A percentile compares a stretch with the other conserved stretches of the same genome.
These are phyloP conservation scores for Asobara japonica DNA, from an alignment of 1,140 invertebrate species.

Conservation along the genomic window DNA sequence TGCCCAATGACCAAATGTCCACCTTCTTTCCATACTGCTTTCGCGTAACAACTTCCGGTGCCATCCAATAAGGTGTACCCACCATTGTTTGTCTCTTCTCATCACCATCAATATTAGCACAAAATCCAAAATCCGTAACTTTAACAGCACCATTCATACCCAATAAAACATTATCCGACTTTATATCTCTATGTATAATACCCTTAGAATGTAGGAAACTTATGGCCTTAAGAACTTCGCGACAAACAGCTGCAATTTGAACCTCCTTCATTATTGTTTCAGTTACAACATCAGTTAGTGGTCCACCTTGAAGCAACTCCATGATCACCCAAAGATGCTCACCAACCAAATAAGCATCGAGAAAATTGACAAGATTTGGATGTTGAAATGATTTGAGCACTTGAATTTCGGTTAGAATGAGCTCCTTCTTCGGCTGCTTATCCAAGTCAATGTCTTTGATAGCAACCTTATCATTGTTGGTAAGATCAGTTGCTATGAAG, in stretches of 20 bases:
- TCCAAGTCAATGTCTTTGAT: slow-evolving; percentile 96
- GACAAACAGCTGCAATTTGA: slow-evolving; percentile 95
- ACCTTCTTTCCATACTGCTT: slow-evolving; percentile 91
- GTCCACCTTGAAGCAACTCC: slow-evolving; percentile 95
- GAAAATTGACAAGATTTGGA: slow-evolving; percentile 96
- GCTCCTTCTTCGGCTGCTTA: slow-evolving; percentile 93
- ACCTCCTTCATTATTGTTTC: slow-evolving; percentile 98
- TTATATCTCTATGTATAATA: slow-evolving; percentile 94
- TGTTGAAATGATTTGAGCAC: slow-evolving; percentile 94
- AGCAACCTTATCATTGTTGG: slow-evolving; percentile 83
- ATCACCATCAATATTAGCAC: slow-evolving; percentile 88
- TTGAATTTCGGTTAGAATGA: slow-evolving; percentile 95
- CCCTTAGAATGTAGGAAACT: slow-evolving; percentile 91
- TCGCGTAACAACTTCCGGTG: slow-evolving; percentile 88
- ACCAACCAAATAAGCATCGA: slow-evolving; percentile 89
- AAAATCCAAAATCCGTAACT: slow-evolving; percentile 98
- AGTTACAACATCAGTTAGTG: slow-evolving; percentile 96
- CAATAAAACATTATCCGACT: slow-evolving; percentile 95
- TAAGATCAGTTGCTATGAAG: slow-evolving; percentile 86
- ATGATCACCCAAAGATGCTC: slow-evolving; percentile 95
- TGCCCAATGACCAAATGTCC: slow-evolving; percentile 95
- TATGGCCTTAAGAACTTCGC: slow-evolving; percentile 92
- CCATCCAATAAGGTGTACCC: slow-evolving; percentile 86
- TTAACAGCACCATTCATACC: slow-evolving; percentile 97
- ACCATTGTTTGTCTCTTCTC: slow-evolving; percentile 98